These are phyloP conservation scores for Steatornis caripensis DNA, from an alignment of 2,113 vertebrate genomes.

Conservation along the genomic window DNA sequence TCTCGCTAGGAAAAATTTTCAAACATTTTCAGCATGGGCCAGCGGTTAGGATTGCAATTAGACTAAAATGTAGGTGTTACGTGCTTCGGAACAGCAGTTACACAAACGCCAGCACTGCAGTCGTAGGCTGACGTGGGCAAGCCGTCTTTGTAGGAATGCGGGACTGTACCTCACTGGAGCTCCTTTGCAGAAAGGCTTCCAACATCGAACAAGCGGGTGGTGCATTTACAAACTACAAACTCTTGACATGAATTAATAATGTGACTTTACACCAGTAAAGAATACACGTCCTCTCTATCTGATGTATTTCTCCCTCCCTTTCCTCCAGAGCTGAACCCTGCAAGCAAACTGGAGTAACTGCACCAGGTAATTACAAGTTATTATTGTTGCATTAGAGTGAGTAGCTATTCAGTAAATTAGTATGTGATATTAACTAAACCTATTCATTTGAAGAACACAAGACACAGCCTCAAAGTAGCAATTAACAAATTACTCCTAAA, in stretches of 20 bases:
- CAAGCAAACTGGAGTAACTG: background rate
- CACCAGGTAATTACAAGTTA: conserved; percentile 40
- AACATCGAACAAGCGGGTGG: background rate
- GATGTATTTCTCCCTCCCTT: background rate
- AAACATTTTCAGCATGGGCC: background rate
- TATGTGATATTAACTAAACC: conserved; percentile 61
- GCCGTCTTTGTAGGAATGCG: background rate
- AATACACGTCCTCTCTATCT: background rate
- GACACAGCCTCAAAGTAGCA: conserved; percentile 60
- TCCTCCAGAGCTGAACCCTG: background rate
- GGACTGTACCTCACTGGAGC: background rate
- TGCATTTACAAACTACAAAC: background rate
- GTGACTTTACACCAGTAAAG: background rate
- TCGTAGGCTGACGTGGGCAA: accelerated
- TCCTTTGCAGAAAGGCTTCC: background rate
- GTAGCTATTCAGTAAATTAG: conserved; percentile 35
- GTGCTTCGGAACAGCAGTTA: background rate
- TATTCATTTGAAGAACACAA: conserved; percentile 62
- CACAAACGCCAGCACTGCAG: background rate
- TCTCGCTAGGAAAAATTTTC: background rate
- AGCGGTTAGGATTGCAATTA: background rate
- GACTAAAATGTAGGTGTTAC: background rate
- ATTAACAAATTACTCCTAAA: conserved; percentile 75
- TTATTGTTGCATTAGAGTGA: conserved; percentile 18
- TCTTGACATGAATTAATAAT: background rate